Evolutionary conservation across 2,113 vertebrate genomes (phyloP).

Genomic region (Microtus richardsoni): DNA sequence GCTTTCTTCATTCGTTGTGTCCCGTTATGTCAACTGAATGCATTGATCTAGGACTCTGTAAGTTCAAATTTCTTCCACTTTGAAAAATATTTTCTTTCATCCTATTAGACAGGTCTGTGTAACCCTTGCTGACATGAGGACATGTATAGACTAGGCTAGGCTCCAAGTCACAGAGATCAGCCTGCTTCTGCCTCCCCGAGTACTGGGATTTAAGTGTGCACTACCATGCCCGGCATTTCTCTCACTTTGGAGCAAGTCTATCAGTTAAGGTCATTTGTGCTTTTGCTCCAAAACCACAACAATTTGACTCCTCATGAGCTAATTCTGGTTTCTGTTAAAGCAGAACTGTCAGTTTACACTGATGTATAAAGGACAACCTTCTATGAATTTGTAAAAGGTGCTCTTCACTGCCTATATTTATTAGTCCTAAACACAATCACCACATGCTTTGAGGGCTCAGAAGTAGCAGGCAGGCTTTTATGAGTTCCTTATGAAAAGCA

Average conservation of each 20-base stretch:
- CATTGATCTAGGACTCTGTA: neutral
- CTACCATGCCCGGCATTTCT: neutral
- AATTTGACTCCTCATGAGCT: neutral
- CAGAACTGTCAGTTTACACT: neutral
- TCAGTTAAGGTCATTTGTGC: neutral
- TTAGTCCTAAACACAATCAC: neutral
- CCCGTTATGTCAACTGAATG: neutral
- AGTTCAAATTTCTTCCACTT: neutral
- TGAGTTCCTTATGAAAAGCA: neutral
- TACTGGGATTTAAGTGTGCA: neutral
- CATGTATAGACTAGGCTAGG: too few species aligned
- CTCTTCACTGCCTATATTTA: neutral
- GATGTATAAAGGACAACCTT: neutral
- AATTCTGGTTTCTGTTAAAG: neutral
- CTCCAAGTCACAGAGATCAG: neutral
- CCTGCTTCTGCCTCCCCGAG: neutral
- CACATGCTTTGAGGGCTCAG: neutral
- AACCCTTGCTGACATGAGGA: neutral
- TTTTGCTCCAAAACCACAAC: neutral
- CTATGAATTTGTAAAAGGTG: neutral
- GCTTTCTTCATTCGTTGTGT: neutral
- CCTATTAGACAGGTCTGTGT: neutral
- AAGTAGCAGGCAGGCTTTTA: neutral
- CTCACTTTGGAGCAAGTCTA: neutral
- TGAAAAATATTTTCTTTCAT: neutral